Conservation (phyloP, 2,113 vertebrate species). For the Sorex araneus region DNA sequence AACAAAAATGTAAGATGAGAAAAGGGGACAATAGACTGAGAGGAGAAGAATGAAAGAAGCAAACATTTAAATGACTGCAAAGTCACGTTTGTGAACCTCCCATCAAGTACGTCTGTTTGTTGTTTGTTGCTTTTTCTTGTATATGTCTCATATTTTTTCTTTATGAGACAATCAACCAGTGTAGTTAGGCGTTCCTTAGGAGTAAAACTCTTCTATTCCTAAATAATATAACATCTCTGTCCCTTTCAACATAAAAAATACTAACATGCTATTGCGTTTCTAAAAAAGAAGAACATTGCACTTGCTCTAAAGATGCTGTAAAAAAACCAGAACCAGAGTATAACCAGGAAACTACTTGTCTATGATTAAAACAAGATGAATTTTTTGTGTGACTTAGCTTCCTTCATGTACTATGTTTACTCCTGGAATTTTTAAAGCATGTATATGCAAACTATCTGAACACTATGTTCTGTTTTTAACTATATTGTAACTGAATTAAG, state of each 20-base stretch:
- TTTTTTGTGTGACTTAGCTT: neutral
- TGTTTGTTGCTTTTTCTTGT: constrained; percentile 55
- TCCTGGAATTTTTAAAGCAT: constrained; percentile 7
- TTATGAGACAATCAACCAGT: constrained; percentile 45
- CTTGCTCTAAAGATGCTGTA: constrained; percentile 12
- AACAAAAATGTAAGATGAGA: constrained; percentile 79
- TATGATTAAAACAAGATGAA: constrained; percentile 22
- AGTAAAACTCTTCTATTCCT: neutral
- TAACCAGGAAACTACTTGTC: constrained; percentile 18
- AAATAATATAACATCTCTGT: constrained; percentile 25
- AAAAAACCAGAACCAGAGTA: constrained; percentile 6
- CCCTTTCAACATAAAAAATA: constrained; percentile 66
- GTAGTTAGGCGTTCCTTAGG: neutral
- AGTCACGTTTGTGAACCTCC: constrained; percentile 67
- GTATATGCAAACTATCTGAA: constrained; percentile 37
- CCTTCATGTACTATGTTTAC: neutral
- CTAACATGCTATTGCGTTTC: constrained; percentile 48
- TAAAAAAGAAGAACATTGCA: neutral
- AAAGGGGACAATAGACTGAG: constrained; percentile 66
- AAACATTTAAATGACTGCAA: constrained; percentile 31
- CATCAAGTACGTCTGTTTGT: constrained; percentile 33
- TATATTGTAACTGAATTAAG: neutral
- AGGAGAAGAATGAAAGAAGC: constrained; percentile 49
- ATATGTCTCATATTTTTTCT: constrained; percentile 17
- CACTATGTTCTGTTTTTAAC: constrained; percentile 24